Evolutionary conservation across 2,888 invertebrate genomes (phyloP).

Genomic region (Cryptocheilus praepositus): DNA sequence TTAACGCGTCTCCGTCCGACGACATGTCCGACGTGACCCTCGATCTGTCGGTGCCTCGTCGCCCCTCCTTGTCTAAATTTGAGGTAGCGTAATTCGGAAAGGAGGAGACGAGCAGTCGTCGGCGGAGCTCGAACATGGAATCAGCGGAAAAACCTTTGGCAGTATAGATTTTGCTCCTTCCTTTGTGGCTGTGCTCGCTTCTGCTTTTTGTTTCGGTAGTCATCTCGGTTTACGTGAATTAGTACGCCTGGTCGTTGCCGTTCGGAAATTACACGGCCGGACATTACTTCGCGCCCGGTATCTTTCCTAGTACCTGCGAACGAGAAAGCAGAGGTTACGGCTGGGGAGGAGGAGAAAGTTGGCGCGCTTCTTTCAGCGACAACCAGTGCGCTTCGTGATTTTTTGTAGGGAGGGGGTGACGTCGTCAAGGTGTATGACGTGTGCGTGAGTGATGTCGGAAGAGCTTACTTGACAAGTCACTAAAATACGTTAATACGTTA

Average conservation of each 20-base stretch:
- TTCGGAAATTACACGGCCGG: constrained; percentile 10
- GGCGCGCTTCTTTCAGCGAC: too few species aligned
- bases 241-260: constrained; percentile 39
- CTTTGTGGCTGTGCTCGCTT: too few species aligned
- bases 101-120: constrained; percentile 48
- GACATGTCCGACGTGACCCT: too few species aligned
- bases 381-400: too few species aligned
- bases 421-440: too few species aligned
- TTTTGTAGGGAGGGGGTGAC: too few species aligned
- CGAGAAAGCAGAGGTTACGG: neutral
- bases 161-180: constrained; percentile 53
- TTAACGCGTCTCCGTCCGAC: constrained; percentile 3
- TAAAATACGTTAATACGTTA: too few species aligned
- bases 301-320: constrained; percentile 75
- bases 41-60: constrained; percentile 13
- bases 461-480: too few species aligned
- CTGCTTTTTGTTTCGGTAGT: constrained; percentile 14
- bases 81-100: constrained; percentile 64
- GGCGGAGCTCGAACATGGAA: constrained; percentile 37
- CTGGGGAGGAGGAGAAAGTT: too few species aligned
- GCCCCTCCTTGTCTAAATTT: constrained; percentile 46
- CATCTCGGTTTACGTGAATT: constrained; percentile 34
- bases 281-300: constrained; percentile 76
- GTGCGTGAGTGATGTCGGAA: too few species aligned
- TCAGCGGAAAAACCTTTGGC: constrained; percentile 59